Evolutionary conservation across 2,888 invertebrate genomes (phyloP), one percentile per base, ranked within the genome.

Genomic region (Drosophila multiciliata): DNA sequence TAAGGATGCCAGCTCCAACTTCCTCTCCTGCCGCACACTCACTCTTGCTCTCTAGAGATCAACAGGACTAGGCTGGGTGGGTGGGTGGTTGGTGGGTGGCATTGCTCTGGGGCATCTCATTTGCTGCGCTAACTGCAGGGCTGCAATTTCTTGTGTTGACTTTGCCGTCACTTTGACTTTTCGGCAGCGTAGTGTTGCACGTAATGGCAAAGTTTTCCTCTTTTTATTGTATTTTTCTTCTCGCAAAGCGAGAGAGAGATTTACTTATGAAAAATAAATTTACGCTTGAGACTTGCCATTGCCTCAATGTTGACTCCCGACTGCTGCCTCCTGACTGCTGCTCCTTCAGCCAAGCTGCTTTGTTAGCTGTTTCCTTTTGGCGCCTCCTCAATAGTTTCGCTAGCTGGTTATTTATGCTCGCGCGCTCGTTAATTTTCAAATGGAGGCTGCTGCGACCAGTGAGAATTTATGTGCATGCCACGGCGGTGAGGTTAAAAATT

Each of bases 221-320:
- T 15, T 52, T 48, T 38, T 58, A 40, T 20, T 42, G 32, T 55
- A 20, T 40, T 23, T 35, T 40, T 29, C 50, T 32, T 26, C 33
- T 23, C 53, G 61, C 54, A 49, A 23, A 55, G 48, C 55, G 76
- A 72, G 75, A 54, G 77, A 73, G 77, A 73, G 82, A 82, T 82
- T 83, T 83, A 83, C 83, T 83, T 83, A 87, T 83, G 85, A 87
- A 83, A 83, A 75, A 87, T 87, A 87, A 79, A 83, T 87, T 87
- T 81, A 74, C 66, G 65, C 75, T 72, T 63, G 65, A 64, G 57
- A 65, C 69, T 66, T 66, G 40, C 38, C 45, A 55, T 11, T 29
- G 42, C 20, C 20, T 1, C 29, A 8, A 36, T 29, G 5, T 5
- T 29, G 29, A 4, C 26, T 5, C 26, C 5, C 5, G 26, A 26